Percentiles rank a stretch among this genome's conserved stretches.
phyloP scores from a whole-genome alignment of 2,113 vertebrate genomes.

The Colaptes auratus region DNA sequence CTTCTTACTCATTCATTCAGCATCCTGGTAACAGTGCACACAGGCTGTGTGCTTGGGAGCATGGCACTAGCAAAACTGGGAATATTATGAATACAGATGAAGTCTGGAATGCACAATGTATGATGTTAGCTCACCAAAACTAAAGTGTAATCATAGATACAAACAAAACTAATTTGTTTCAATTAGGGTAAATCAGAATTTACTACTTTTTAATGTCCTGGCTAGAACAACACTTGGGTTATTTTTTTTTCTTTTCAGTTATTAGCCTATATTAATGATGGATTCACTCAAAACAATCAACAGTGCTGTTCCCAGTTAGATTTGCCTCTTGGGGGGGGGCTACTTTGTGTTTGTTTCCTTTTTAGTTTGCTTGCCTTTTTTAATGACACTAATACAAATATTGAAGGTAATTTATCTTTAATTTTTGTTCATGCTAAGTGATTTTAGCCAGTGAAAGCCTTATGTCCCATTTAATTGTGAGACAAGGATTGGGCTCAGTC shows the following conservation, averaged over 20 bases:
- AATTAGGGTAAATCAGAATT: not conserved
- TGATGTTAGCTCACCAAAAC: not conserved
- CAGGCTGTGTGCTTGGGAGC: not conserved
- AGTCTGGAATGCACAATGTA: not conserved
- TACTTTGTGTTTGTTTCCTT: no score
- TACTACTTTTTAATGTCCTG: not conserved
- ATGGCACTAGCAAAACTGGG: not conserved
- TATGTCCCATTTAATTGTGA: constrained; percentile 36
- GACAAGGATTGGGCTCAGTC: constrained; percentile 36
- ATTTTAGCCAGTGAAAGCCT: constrained; percentile 7
- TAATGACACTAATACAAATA: not conserved
- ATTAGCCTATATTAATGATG: not conserved
- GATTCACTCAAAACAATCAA: not conserved
- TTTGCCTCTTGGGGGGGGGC: not conserved
- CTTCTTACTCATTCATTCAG: not conserved
- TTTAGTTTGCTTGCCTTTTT: not conserved
- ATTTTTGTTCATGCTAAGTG: not conserved
- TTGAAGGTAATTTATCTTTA: constrained; percentile 7
- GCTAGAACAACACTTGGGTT: not conserved
- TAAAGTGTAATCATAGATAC: not conserved
- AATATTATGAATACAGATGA: not conserved
- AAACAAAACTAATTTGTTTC: not conserved
- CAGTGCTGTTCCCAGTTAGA: not conserved
- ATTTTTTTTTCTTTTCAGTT: not conserved
- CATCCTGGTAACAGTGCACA: not conserved